phyloP scores from a whole-genome alignment of 2,113 vertebrate species.

The Egretta garzetta region DNA sequence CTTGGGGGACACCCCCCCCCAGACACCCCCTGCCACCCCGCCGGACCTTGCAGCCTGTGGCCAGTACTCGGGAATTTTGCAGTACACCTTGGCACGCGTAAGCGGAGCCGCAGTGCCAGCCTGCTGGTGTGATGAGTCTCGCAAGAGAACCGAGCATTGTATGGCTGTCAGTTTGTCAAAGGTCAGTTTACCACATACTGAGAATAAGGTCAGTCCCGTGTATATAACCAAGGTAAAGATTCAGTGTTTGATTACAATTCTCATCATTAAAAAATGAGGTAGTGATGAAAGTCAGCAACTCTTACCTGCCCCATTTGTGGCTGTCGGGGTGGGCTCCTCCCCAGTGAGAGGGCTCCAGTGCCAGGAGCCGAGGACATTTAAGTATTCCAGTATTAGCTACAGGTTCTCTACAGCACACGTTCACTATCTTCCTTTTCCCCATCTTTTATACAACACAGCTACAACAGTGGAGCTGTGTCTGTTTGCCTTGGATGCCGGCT shows the following conservation, averaged over 20 bases:
- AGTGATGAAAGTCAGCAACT: neutral
- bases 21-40: fast-evolving
- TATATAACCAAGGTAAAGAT: neutral
- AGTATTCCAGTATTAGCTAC: neutral
- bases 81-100: fast-evolving
- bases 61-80: neutral
- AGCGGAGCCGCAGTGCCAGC: neutral
- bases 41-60: neutral
- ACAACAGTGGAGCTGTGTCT: neutral
- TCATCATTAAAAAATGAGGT: neutral
- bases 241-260: neutral
- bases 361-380: neutral
- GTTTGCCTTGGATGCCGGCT: neutral
- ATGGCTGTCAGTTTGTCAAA: neutral
- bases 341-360: neutral
- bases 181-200: neutral
- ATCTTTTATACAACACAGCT: neutral
- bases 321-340: neutral
- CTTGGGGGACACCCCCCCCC: fast-evolving
- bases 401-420: neutral
- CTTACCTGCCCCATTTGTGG: neutral
- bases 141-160: neutral
- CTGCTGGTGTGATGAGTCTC: neutral
- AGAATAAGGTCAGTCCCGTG: neutral
- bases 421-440: neutral